A percentile compares a stretch with the other conserved stretches of the same genome.
Evolutionary conservation across 2,797 vertebrate genomes (phyloP).

Genomic region (Falco biarmicus): DNA sequence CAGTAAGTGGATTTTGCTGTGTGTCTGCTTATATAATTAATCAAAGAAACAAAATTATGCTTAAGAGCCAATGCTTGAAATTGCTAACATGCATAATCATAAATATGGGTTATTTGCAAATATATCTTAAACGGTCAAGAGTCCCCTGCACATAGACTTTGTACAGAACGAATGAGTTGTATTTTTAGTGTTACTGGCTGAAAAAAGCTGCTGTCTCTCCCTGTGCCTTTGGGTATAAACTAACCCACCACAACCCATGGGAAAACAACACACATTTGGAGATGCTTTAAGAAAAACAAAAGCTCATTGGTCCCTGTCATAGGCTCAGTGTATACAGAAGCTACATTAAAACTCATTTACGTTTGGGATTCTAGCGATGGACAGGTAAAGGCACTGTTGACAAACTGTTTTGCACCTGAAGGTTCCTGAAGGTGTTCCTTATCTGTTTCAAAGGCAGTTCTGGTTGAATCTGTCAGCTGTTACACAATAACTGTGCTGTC

Average conservation of each 20-base stretch:
- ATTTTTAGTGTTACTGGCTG: not conserved
- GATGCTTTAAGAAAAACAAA: conserved; percentile 1
- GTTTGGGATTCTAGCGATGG: not conserved
- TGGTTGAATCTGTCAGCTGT: not conserved
- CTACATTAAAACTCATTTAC: not conserved
- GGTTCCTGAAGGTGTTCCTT: not conserved
- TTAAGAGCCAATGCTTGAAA: not conserved
- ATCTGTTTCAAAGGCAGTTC: not conserved
- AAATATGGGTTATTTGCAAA: not conserved
- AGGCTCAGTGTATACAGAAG: not conserved
- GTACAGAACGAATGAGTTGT: not conserved
- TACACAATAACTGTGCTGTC: not conserved
- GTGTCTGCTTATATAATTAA: not conserved
- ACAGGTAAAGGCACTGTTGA: conserved; percentile 9
- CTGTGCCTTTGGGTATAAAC: not conserved
- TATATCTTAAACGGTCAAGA: not conserved
- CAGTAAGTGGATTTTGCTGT: not conserved
- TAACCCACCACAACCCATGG: not conserved
- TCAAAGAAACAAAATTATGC: not conserved
- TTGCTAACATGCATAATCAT: not conserved
- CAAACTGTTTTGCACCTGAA: not conserved
- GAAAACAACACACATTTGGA: conserved; percentile 2
- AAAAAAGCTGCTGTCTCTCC: not conserved
- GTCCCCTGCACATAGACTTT: not conserved
- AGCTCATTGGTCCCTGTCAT: not conserved